A percentile compares a stretch with the other conserved stretches of the same genome.
These are phyloP conservation scores for Rousettus madagascariensis DNA, from an alignment of 2,797 vertebrate genomes.

Conservation along the genomic window DNA sequence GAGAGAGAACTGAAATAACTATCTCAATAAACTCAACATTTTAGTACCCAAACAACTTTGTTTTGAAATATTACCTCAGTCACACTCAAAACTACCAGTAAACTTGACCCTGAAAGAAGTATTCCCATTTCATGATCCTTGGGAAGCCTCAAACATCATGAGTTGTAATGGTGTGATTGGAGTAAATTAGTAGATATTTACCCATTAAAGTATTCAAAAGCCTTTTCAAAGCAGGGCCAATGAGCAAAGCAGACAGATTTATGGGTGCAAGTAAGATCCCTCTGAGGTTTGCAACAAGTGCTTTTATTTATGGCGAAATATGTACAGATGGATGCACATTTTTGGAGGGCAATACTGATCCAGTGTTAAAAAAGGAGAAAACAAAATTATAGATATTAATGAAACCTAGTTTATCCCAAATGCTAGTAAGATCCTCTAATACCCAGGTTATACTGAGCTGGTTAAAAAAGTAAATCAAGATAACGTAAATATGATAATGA, in stretches of 20 bases:
- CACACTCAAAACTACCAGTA: background rate
- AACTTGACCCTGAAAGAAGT: background rate
- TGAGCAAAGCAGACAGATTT: background rate
- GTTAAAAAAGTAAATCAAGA: background rate
- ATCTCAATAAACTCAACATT: background rate
- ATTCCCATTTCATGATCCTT: background rate
- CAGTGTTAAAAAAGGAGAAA: background rate
- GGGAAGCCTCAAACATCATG: background rate
- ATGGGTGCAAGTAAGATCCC: background rate
- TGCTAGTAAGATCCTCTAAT: background rate
- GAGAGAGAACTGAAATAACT: background rate
- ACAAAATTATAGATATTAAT: background rate
- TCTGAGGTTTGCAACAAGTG: background rate
- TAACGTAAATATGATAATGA: background rate
- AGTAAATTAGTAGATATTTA: background rate
- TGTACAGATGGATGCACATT: background rate
- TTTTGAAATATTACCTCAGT: background rate
- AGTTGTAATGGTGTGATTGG: background rate
- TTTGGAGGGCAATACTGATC: background rate
- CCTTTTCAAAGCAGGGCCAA: background rate
- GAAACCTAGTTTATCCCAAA: background rate
- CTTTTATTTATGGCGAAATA: background rate
- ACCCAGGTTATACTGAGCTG: background rate
- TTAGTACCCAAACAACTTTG: background rate
- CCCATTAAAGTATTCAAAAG: background rate